Percentiles rank a stretch among this genome's conserved stretches.
phyloP scores from a whole-genome alignment of 64 coral and sea anemone genomes.

The Pachyseris speciosa region DNA sequence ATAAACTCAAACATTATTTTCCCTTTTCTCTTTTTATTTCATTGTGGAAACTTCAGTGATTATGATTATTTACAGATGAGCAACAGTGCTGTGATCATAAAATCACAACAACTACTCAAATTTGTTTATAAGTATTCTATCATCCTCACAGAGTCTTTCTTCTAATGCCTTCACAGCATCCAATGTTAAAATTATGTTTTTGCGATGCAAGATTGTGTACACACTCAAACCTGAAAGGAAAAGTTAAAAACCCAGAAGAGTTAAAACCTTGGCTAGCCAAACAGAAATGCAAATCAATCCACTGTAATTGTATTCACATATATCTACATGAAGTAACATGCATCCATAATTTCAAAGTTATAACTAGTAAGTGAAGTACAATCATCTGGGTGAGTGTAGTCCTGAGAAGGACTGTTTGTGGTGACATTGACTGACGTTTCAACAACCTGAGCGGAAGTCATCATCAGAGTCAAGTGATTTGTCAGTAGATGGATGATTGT shows the following conservation, averaged over 20 bases:
- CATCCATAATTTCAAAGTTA: no score
- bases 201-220: constrained; percentile 84
- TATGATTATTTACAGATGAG: neutral
- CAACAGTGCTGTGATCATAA: neutral
- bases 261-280: neutral
- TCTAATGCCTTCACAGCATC: constrained; percentile 80
- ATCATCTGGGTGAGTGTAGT: no score
- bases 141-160: constrained; percentile 85
- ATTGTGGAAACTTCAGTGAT: neutral
- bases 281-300: no score
- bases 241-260: neutral
- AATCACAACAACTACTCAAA: constrained; percentile 46
- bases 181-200: constrained; percentile 84
- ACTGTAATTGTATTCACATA: no score
- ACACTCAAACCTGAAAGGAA: constrained; percentile 77
- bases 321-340: no score
- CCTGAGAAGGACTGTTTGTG: no score
- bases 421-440: no score
- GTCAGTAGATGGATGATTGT: no score
- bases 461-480: no score
- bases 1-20: neutral
- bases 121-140: constrained; percentile 78
- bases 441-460: no score
- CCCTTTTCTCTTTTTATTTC: neutral
- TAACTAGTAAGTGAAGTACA: no score